Conservation (phyloP, 1,140 invertebrate species). For the Sesamia nonagrioides region DNA sequence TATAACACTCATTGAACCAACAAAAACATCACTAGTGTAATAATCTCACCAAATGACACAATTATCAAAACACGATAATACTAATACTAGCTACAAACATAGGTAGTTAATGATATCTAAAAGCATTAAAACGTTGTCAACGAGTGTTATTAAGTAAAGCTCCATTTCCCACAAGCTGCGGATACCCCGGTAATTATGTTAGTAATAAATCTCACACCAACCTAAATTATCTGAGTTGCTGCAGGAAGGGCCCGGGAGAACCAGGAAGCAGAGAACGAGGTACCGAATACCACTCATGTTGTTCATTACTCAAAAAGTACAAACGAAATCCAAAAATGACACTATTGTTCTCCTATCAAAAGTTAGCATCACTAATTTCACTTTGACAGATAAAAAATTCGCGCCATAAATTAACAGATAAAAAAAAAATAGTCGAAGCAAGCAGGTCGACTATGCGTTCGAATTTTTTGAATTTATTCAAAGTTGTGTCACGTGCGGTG, state of each 20-base stretch:
- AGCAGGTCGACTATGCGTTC: conserved; percentile 22
- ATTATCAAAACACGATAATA: conserved; percentile 47
- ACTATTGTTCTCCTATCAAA: conserved; percentile 37
- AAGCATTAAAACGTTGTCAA: conserved; percentile 47
- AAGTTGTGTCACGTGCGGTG: conserved; percentile 49
- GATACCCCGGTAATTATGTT: conserved; percentile 63
- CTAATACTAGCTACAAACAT: conserved; percentile 51
- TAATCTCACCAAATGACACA: neutral
- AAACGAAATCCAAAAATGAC: conserved; percentile 12
- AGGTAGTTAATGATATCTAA: conserved; percentile 27
- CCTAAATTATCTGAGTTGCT: conserved; percentile 80
- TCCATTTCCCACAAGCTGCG: conserved; percentile 58
- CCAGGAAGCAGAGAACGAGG: conserved; percentile 65
- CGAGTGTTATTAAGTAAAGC: conserved; percentile 58
- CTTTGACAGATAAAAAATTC: conserved; percentile 8
- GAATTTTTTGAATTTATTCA: neutral
- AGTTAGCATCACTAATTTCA: conserved; percentile 42
- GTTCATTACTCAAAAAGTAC: conserved; percentile 40
- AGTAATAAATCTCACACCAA: conserved; percentile 73
- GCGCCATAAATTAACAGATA: conserved; percentile 22
- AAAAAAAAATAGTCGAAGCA: neutral
- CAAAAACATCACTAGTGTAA: conserved; percentile 30
- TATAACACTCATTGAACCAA: conserved; percentile 6
- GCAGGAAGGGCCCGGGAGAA: conserved; percentile 69
- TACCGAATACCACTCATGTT: conserved; percentile 66